Percentiles rank a stretch among this genome's conserved stretches.
phyloP scores from a whole-genome alignment of 2,113 vertebrate genomes.

The Prolemur simus region DNA sequence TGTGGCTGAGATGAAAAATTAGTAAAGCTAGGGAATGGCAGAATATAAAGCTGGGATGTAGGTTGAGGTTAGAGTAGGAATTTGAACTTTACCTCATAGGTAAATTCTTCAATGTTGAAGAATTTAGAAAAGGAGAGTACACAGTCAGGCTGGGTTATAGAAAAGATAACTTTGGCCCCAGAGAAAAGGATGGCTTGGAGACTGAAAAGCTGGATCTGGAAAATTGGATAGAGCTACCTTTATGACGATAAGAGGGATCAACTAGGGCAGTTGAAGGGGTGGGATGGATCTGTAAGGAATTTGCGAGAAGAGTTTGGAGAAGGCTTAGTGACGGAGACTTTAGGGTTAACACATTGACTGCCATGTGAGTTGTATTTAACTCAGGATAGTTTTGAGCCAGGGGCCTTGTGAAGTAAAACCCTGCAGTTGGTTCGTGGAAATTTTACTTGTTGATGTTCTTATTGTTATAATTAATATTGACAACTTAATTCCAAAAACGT shows the following conservation, averaged over 20 bases:
- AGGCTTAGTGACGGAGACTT: background rate
- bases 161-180: background rate
- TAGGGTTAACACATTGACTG: background rate
- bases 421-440: too few species aligned
- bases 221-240: background rate
- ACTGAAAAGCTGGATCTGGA: background rate
- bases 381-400: too few species aligned
- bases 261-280: background rate
- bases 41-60: background rate
- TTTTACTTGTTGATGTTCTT: too few species aligned
- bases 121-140: background rate
- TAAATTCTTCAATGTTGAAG: background rate
- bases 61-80: background rate
- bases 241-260: background rate
- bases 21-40: background rate
- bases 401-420: too few species aligned
- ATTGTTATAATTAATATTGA: too few species aligned
- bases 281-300: background rate
- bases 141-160: background rate
- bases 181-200: background rate
- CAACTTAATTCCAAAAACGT: too few species aligned
- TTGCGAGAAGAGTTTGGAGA: background rate
- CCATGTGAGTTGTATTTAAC: too few species aligned
- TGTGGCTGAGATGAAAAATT: background rate
- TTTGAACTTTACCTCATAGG: background rate